phyloP scores from a whole-genome alignment of 2,797 vertebrate species.

The Neostethus bicornis region DNA sequence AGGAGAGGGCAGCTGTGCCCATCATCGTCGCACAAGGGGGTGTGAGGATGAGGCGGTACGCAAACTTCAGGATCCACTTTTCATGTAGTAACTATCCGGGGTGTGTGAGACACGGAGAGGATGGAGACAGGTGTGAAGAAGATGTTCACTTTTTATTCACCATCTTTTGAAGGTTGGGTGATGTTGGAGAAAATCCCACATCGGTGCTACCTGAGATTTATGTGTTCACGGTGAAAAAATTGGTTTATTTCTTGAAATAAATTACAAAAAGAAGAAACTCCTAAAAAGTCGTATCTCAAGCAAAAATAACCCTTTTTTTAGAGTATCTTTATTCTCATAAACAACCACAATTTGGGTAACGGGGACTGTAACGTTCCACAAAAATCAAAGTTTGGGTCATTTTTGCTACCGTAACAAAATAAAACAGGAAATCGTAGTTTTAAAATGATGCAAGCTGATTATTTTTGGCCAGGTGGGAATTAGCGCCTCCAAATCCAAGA shows the following conservation, averaged over 20 bases:
- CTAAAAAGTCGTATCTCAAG: too few species aligned
- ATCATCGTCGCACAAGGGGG: slow-evolving; percentile 32
- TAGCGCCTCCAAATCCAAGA: too few species aligned
- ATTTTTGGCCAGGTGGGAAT: too few species aligned
- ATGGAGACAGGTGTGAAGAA: slow-evolving; percentile 24
- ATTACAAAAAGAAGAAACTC: too few species aligned
- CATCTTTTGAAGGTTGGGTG: neutral
- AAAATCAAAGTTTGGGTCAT: too few species aligned
- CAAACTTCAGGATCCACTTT: slow-evolving; percentile 37
- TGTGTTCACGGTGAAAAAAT: neutral
- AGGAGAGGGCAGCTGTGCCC: slow-evolving; percentile 36
- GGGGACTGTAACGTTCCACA: too few species aligned
- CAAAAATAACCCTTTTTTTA: too few species aligned
- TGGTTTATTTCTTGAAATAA: neutral
- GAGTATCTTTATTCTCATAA: too few species aligned
- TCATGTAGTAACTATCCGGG: slow-evolving; percentile 23
- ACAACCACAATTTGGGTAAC: too few species aligned
- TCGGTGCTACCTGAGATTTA: neutral
- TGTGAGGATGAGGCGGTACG: slow-evolving; percentile 31
- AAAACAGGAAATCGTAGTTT: too few species aligned
- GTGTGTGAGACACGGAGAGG: slow-evolving; percentile 36
- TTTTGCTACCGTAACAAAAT: too few species aligned
- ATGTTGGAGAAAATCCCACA: neutral
- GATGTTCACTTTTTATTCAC: neutral
- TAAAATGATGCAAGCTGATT: too few species aligned